phyloP scores from a whole-genome alignment of 2,888 invertebrate genomes.

The Melipona bicolor region DNA sequence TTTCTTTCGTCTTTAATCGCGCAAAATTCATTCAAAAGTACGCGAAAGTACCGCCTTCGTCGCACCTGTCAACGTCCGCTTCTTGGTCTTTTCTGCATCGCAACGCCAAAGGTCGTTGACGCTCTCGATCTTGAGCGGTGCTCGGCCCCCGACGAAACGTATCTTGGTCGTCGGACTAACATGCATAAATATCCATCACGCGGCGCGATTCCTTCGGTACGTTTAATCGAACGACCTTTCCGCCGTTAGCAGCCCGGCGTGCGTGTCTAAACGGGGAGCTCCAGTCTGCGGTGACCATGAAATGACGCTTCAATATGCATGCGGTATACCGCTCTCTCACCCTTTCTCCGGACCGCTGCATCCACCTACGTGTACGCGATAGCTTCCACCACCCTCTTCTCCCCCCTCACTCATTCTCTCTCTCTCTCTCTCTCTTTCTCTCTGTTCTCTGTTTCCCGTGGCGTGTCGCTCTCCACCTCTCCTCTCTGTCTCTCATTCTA shows the following conservation, averaged over 20 bases:
- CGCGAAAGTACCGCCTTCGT: background rate
- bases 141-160: background rate
- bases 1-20: background rate
- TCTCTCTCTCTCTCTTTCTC: constrained; percentile 29
- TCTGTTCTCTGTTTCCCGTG: constrained; percentile 1
- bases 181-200: constrained; percentile 38
- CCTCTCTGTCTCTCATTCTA: constrained; percentile 19
- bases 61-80: background rate
- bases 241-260: constrained; percentile 51
- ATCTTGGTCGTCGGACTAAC: background rate
- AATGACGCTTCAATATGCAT: constrained; percentile 80
- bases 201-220: constrained; percentile 42
- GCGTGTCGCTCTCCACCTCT: constrained; percentile 32
- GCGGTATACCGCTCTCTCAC: constrained; percentile 70
- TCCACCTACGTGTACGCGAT: constrained; percentile 55
- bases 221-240: constrained; percentile 51
- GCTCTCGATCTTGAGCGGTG: background rate
- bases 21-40: background rate
- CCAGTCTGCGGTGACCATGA: constrained; percentile 76
- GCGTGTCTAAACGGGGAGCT: constrained; percentile 59
- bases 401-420: constrained; percentile 7
- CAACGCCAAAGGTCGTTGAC: constrained; percentile 9
- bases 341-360: constrained; percentile 58
- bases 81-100: background rate
- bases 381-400: constrained; percentile 29